These are phyloP conservation scores for Cyrtonyx montezumae DNA, from an alignment of 2,113 vertebrate species.

Conservation along the genomic window DNA sequence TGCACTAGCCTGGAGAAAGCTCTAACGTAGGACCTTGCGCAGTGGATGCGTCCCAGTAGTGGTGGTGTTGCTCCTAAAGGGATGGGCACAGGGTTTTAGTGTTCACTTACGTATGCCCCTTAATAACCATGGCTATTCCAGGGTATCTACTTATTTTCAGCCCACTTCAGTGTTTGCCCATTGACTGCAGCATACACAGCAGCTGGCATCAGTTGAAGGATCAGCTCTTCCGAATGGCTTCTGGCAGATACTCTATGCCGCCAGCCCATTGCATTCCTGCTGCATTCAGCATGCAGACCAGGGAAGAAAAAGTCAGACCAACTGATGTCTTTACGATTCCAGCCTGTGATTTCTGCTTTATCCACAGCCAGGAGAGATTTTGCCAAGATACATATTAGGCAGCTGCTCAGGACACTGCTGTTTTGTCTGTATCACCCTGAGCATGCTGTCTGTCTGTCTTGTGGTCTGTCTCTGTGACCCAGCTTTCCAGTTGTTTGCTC, in stretches of 20 bases:
- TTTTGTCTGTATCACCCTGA: slow-evolving; percentile 8
- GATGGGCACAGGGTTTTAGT: rapidly evolving
- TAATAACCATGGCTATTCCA: background rate
- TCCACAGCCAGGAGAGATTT: background rate
- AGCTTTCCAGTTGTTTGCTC: rapidly evolving
- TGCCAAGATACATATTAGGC: slow-evolving; percentile 35
- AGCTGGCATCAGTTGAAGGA: rapidly evolving
- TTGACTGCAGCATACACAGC: background rate
- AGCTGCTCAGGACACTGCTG: slow-evolving; percentile 44
- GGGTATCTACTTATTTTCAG: background rate
- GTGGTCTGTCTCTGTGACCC: rapidly evolving
- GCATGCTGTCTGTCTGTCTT: background rate
- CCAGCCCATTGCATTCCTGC: background rate
- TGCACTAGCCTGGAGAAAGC: background rate
- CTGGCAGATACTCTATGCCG: background rate
- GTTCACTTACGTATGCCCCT: background rate
- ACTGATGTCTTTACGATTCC: background rate
- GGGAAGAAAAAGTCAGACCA: background rate
- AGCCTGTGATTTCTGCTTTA: background rate
- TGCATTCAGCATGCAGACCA: rapidly evolving
- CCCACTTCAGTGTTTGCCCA: background rate
- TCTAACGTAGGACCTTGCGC: rapidly evolving
- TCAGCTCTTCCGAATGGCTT: background rate
- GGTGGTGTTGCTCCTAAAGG: background rate
- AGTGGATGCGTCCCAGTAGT: rapidly evolving